Evolutionary conservation across 2,888 invertebrate genomes (phyloP).

Genomic region (Elmis aenea): DNA sequence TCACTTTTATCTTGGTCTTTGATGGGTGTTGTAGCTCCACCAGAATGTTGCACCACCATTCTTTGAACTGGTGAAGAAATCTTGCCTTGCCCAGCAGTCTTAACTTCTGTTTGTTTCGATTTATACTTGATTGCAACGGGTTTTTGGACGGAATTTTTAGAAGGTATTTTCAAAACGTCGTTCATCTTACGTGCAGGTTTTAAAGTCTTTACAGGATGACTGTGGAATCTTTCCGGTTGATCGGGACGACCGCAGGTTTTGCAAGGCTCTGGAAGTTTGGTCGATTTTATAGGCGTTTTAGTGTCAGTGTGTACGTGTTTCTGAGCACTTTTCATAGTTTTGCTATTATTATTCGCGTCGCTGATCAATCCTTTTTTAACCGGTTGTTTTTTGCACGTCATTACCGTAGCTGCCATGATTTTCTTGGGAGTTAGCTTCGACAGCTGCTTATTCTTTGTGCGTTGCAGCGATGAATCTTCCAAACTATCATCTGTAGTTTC

Average conservation of each 20-base stretch:
- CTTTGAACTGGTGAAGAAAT: slow-evolving; percentile 23
- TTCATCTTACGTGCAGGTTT: slow-evolving; percentile 23
- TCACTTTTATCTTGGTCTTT: slow-evolving; percentile 9
- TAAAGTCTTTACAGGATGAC: slow-evolving; percentile 46
- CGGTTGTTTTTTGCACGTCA: slow-evolving; percentile 18
- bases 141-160: slow-evolving; percentile 50
- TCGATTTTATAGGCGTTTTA: slow-evolving; percentile 26
- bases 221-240: slow-evolving; percentile 62
- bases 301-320: slow-evolving; percentile 2
- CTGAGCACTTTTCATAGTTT: slow-evolving; percentile 7
- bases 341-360: slow-evolving; percentile 20
- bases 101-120: slow-evolving; percentile 28
- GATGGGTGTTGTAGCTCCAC: slow-evolving; percentile 4
- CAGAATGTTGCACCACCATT: slow-evolving; percentile 21
- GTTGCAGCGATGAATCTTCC: slow-evolving; percentile 31
- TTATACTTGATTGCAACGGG: slow-evolving; percentile 50
- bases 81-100: slow-evolving; percentile 17
- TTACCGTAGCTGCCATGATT: slow-evolving; percentile 10
- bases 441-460: slow-evolving; percentile 20
- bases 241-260: slow-evolving; percentile 63
- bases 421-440: slow-evolving; percentile 6
- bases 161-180: slow-evolving; percentile 27
- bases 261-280: slow-evolving; percentile 52
- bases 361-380: slow-evolving; percentile 15
- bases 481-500: slow-evolving; percentile 33